These are phyloP conservation scores for Oryctolagus cuniculus DNA, from an alignment of 2,113 vertebrate genomes.

Conservation along the genomic window DNA sequence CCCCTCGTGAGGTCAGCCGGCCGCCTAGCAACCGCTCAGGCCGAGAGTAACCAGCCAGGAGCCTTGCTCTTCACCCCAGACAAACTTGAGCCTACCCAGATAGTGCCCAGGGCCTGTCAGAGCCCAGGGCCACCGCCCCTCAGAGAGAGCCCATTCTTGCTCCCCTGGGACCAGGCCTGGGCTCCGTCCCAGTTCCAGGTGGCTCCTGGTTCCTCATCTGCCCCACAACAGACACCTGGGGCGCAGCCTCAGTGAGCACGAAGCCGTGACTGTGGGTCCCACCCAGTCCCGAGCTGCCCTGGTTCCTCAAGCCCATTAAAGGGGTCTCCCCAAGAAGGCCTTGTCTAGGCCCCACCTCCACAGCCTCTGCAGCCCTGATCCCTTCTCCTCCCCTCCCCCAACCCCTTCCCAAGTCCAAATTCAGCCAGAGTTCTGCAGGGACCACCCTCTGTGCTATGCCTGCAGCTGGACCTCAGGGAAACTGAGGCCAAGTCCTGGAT, in stretches of 20 bases:
- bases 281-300: not conserved
- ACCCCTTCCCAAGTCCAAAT: not conserved
- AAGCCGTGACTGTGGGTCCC: not conserved
- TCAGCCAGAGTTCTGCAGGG: not conserved
- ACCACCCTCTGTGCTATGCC: not conserved
- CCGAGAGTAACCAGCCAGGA: constrained; percentile 73
- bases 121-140: not conserved
- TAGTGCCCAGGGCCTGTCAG: not conserved
- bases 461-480: constrained; percentile 14
- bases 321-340: not conserved
- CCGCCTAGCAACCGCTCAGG: constrained; percentile 78
- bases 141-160: not conserved
- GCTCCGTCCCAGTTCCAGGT: not conserved
- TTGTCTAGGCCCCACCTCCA: not conserved
- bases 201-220: not conserved
- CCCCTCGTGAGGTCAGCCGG: constrained; percentile 74
- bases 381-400: not conserved
- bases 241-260: not conserved
- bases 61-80: constrained; percentile 72
- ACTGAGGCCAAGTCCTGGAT: constrained; percentile 33
- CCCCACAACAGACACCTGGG: not conserved
- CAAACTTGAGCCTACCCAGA: constrained; percentile 60
- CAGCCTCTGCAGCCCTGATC: not conserved
- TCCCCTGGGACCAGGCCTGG: not conserved
- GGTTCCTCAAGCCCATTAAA: not conserved